Percentiles rank a stretch among this genome's conserved stretches.
These are phyloP conservation scores for Hemibagrus wyckioides DNA, from an alignment of 2,113 vertebrate species.

Conservation along the genomic window DNA sequence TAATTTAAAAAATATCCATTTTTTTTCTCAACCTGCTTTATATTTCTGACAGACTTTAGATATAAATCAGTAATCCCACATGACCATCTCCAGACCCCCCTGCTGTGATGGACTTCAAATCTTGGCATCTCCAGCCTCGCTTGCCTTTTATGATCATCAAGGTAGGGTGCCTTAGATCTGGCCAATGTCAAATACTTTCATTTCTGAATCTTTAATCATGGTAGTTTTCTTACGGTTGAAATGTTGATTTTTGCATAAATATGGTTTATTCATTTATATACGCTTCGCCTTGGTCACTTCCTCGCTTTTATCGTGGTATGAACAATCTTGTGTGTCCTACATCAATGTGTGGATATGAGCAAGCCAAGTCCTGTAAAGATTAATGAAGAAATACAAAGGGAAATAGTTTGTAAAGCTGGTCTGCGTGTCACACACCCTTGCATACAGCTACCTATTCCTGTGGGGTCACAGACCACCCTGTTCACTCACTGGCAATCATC, in stretches of 20 bases:
- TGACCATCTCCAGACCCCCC: conserved; percentile 33
- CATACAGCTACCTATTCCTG: conserved; percentile 63
- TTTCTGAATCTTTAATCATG: conserved; percentile 44
- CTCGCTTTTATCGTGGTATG: conserved; percentile 13
- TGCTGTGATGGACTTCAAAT: conserved; percentile 43
- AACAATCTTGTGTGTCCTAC: background rate
- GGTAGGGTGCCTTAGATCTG: conserved; percentile 42
- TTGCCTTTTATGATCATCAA: conserved; percentile 47
- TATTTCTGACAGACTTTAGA: conserved; percentile 9
- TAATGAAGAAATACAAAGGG: conserved; percentile 22
- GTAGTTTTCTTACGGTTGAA: conserved; percentile 14
- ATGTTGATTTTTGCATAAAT: conserved; percentile 38
- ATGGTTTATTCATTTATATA: background rate
- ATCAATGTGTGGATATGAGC: conserved; percentile 23
- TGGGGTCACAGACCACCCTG: conserved; percentile 75
- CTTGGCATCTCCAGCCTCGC: conserved; percentile 38
- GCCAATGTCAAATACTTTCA: conserved; percentile 36
- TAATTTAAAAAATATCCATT: background rate
- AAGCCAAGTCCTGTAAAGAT: conserved; percentile 8
- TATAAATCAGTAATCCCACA: conserved; percentile 15
- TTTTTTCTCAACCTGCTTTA: background rate
- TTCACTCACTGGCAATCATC: conserved; percentile 77
- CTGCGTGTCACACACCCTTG: conserved; percentile 2
- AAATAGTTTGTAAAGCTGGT: conserved; percentile 23
- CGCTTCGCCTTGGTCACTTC: background rate